Conservation (phyloP, 2,113 vertebrate genomes). For the Lepus americanus region DNA sequence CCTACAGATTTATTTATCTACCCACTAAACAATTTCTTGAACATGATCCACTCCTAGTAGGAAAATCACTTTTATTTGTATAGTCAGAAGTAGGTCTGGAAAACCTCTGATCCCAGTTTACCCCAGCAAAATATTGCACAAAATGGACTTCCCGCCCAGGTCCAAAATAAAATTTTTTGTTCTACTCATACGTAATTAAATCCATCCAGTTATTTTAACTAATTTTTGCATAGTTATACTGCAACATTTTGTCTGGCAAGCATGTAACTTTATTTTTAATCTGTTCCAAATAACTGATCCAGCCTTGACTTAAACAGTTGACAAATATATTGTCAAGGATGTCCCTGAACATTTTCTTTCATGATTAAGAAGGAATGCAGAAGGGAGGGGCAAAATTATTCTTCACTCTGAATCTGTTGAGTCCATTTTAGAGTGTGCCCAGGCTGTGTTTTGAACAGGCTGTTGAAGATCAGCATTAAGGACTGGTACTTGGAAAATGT, state of each 20-base stretch:
- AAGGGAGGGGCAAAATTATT: not conserved
- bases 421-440: not conserved
- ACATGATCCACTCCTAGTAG: not conserved
- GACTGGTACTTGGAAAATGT: slow-evolving; percentile 6
- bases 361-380: slow-evolving; percentile 46
- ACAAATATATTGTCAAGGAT: slow-evolving; percentile 49
- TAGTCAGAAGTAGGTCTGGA: not conserved
- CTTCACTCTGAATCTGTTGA: not conserved
- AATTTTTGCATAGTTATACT: slow-evolving; percentile 6
- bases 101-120: not conserved
- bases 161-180: slow-evolving; percentile 11
- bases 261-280: slow-evolving; percentile 53
- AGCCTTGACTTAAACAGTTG: slow-evolving; percentile 70
- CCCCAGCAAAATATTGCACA: not conserved
- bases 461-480: slow-evolving; percentile 27
- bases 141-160: not conserved
- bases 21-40: slow-evolving; percentile 27
- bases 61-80: slow-evolving; percentile 4
- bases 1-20: not conserved
- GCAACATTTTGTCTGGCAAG: slow-evolving; percentile 6
- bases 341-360: slow-evolving; percentile 67
- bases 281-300: slow-evolving; percentile 58
- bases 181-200: not conserved
- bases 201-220: slow-evolving; percentile 35
- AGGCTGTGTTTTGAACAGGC: slow-evolving; percentile 17